phyloP scores from a whole-genome alignment of 2,797 vertebrate species.

The Gallinago solitaria region DNA sequence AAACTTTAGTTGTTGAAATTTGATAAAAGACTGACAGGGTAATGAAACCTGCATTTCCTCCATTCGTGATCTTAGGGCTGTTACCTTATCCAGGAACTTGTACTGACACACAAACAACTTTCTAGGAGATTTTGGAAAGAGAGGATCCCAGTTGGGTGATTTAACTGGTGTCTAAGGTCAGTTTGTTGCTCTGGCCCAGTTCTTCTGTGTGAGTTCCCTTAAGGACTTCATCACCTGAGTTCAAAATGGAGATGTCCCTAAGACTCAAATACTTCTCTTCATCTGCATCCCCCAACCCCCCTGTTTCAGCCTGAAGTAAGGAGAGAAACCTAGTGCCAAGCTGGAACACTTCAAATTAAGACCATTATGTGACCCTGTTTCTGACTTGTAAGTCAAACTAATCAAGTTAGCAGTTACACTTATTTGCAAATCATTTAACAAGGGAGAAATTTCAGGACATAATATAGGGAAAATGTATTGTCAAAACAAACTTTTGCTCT shows the following conservation, averaged over 20 bases:
- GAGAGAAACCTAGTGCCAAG: background rate
- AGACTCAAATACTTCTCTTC: background rate
- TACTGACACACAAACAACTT: background rate
- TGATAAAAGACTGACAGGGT: background rate
- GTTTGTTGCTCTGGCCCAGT: background rate
- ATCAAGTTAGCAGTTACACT: background rate
- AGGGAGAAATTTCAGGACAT: background rate
- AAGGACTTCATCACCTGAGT: background rate
- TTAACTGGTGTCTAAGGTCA: background rate
- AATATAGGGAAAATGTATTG: background rate
- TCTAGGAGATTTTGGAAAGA: background rate
- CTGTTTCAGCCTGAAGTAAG: background rate
- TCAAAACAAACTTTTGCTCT: background rate
- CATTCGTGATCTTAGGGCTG: background rate
- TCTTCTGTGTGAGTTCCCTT: background rate
- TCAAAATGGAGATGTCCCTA: background rate
- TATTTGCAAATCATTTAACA: background rate
- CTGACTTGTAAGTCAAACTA: background rate
- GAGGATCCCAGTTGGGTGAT: background rate
- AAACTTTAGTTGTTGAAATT: conserved; percentile 22
- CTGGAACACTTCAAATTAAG: background rate
- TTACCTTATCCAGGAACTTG: background rate
- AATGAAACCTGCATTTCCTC: background rate
- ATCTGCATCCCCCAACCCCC: background rate
- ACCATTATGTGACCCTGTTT: background rate